Evolutionary conservation across 2,797 vertebrate genomes (phyloP), one percentile per base, ranked within the genome.

Genomic region (Tympanoctomys barrerae): DNA sequence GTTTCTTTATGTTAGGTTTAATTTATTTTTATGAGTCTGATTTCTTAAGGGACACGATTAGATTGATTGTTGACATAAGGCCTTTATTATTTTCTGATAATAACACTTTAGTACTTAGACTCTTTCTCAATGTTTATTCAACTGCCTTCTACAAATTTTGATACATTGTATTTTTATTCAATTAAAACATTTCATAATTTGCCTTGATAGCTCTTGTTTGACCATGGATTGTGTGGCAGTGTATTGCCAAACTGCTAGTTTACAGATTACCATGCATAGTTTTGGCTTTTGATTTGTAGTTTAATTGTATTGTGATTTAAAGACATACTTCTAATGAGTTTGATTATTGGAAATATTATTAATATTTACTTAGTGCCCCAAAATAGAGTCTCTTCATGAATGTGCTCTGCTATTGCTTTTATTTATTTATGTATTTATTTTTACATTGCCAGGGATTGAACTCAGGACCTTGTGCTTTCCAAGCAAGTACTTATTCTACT

Each of bases 141-240:
- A 19, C 21, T 77, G 11, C 5, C 73, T 54, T 88, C 19, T 68
- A 85, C 18, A 89, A 33, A 89, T 70, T 70, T 62, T 64, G 52
- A 95, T 31, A 62, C 2, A 39, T 8, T 82, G 26, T 36, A 64
- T 71, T 90, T 96, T 31, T 36, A 59, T 87, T 87, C 64, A 59
- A 7, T 39, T 80, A 89, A 94, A 88, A 66, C 28, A 39, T 61
- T 87, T 91, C 64, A 22, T 42, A 87, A 86, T 66, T 94, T 89
- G 46, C n/a, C 24, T 90, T 83, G 54, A 66, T n/a, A 94, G 18
- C 73, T 93, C 81, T 87, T 86, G 14, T 61, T 57, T 94, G 80
- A 82, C 39, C 33, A 87, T 26, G 11, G 61, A 26, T 70, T 83
- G 16, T 66, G 71, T 79, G 64, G 39, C 70, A 92, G 4, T 5